These are phyloP conservation scores for Stegodyphus dumicola DNA, from an alignment of 1,140 invertebrate species.

Conservation along the genomic window DNA sequence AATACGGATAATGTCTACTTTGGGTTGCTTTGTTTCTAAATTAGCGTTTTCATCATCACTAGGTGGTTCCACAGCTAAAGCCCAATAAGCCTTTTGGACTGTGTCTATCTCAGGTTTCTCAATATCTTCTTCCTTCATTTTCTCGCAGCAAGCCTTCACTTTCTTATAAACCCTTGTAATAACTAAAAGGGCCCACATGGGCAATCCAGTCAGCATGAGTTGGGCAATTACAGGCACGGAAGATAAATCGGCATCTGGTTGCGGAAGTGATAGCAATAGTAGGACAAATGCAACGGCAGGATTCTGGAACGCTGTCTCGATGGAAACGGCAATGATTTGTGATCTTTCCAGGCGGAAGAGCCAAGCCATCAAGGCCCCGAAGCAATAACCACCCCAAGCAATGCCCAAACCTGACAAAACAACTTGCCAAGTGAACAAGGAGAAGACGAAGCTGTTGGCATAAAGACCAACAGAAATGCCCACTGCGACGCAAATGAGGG, in stretches of 20 bases:
- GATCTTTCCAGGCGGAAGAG: slow-evolving; percentile 54
- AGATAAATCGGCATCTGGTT: slow-evolving; percentile 69
- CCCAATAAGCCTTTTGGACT: slow-evolving; percentile 20
- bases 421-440: slow-evolving; percentile 68
- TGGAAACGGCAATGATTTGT: slow-evolving; percentile 70
- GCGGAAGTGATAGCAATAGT: slow-evolving; percentile 68
- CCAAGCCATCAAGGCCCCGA: slow-evolving; percentile 67
- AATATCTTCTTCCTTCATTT: not conserved
- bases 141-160: not conserved
- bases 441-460: slow-evolving; percentile 71
- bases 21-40: not conserved
- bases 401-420: slow-evolving; percentile 69
- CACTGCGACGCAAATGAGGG: slow-evolving; percentile 57
- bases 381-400: slow-evolving; percentile 71
- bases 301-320: slow-evolving; percentile 73
- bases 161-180: slow-evolving; percentile 18
- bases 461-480: slow-evolving; percentile 68
- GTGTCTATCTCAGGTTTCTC: slow-evolving; percentile 39
- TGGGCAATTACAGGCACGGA: slow-evolving; percentile 68
- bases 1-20: slow-evolving; percentile 10
- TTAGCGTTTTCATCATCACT: not conserved
- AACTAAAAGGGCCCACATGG: slow-evolving; percentile 61
- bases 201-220: slow-evolving; percentile 64
- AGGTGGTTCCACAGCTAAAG: not conserved
- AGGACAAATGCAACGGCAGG: slow-evolving; percentile 70